Percentiles rank a stretch among this genome's conserved stretches.
These are phyloP conservation scores for Aplochiton taeniatus DNA, from an alignment of 2,797 vertebrate genomes.

Conservation along the genomic window DNA sequence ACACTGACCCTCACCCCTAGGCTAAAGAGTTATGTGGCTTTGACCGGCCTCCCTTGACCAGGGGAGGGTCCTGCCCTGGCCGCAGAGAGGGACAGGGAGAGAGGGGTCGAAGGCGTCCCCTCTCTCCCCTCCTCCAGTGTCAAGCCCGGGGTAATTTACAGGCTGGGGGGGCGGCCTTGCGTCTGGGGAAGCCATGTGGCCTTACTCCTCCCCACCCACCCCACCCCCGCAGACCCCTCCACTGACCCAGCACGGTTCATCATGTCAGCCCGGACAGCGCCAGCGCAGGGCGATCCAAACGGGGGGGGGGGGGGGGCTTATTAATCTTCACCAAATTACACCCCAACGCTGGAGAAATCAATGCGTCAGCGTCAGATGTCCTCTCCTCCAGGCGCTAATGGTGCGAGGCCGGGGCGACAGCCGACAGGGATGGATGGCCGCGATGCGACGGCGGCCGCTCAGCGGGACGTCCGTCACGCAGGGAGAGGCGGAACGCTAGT, in stretches of 20 bases:
- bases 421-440: conserved; percentile 32
- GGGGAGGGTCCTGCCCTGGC: conserved; percentile 63
- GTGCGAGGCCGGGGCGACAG: conserved; percentile 31
- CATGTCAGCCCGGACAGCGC: conserved; percentile 56
- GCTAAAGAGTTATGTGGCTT: conserved; percentile 81
- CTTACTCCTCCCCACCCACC: conserved; percentile 43
- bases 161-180: conserved; percentile 50
- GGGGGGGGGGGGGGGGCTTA: conserved; percentile 52
- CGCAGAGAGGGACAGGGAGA: conserved; percentile 47
- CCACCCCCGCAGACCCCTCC: conserved; percentile 38
- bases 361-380: conserved; percentile 52
- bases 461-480: conserved; percentile 14
- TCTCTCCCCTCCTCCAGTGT: conserved; percentile 51
- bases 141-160: conserved; percentile 73
- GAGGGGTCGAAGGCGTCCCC: conserved; percentile 45
- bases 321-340: conserved; percentile 71
- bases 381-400: conserved; percentile 37
- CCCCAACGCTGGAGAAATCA: conserved; percentile 51
- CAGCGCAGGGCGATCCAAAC: no score
- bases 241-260: conserved; percentile 62
- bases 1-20: conserved; percentile 78
- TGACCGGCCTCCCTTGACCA: conserved; percentile 75
- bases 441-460: conserved; percentile 12
- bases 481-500: background rate
- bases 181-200: conserved; percentile 48